Evolutionary conservation across 2,888 invertebrate genomes (phyloP), one percentile per base, ranked within the genome.

Genomic region (Brachylomia viminalis): DNA sequence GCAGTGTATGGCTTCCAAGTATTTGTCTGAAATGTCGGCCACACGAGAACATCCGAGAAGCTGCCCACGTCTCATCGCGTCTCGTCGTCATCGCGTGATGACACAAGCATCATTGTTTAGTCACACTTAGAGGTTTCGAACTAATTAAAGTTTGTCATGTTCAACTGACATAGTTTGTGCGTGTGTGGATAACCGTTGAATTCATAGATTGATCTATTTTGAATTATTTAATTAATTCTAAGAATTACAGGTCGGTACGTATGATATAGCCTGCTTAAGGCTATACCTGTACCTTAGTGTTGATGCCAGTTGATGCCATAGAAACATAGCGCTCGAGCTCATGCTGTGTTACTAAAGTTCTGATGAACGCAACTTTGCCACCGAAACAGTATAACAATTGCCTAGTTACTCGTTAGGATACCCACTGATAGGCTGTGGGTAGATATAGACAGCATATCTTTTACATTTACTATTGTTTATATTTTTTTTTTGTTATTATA

Each of bases 1-100:
- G 65, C 52, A 45, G 42, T 52, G 33, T 91, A 90, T 65, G 91
- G 90, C 87, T 91, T 91, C 91, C 72, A 64, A 80, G 58, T 76
- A 79, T 77, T 87, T 62, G 68, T 72, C 70, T 78, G 52, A 71
- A 66, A 79, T 77, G 65, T 82, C 72, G 75, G 70, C 45, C 65
- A 72, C 67, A 45, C 54, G 45, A 64, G 77, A 83, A 56, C 71
- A 42, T 72, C 59, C 54, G 65, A 83, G 68, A 82, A 61, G n/a
- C 52, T 56, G 64, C 67, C 71, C 45, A 69, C 76, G 68, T 82
- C 49, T 27, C n/a, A n/a, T n/a, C n/a, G n/a, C n/a, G n/a, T n/a
- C n/a, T n/a, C n/a, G n/a, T n/a, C n/a, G 59, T 64, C 66, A 61
- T 38, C 5, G 42, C 13, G 20, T 72, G 69, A 85, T 52, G 58